Base-by-base conservation (phyloP, 1,140 invertebrate genomes). In the Drosophila baimaii region DNA sequence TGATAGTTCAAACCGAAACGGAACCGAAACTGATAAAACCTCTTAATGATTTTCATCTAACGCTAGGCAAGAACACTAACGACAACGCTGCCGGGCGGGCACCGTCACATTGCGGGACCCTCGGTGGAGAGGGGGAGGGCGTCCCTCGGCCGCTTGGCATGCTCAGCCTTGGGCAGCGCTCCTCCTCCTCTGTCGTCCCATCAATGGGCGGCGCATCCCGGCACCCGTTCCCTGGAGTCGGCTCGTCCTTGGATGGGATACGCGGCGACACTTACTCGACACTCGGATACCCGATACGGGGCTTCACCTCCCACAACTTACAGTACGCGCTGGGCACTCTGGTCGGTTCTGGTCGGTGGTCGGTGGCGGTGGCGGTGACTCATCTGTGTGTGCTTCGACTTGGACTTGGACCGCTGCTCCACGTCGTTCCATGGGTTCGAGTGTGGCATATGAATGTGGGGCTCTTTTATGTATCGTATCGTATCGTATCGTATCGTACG, bases 221-320 rank as follows among this genome's bases (percentile, higher is more conserved):
- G 65, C 64, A 55, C 5, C 37, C 54, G 49, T 49, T 69, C 29
- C 66, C 44, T 56, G 58, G 58, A 35, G 25, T 56, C 23, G 49
- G 55, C 37, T 44, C 51, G 31, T 31, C 56, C 56, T 73, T 62
- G 43, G 61, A 15, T 37, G 31, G 9, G 64, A 29, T 66, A 65
- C 59, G 52, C 39, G 66, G 52, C 39, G 66, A 43, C 52, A 72
- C 69, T 72, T 72, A 72, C 70, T 52, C 69, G 37, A 69, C 23
- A 3, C 5, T 35, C 12, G 51, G 51, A 54, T 35, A 54, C 29
- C 49, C 49, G 29, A 33, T 52, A 23, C 5, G 46, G 46, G 15
- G 21, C 31, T 58, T 69, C 66, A 51, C 52, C 56, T 33, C 39
- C 69, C 66, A 73, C 55, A 73, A 73, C 70, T 73, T 73, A 73